Conservation (phyloP, 2,797 vertebrate genomes). For the Cheirogaleus major region DNA sequence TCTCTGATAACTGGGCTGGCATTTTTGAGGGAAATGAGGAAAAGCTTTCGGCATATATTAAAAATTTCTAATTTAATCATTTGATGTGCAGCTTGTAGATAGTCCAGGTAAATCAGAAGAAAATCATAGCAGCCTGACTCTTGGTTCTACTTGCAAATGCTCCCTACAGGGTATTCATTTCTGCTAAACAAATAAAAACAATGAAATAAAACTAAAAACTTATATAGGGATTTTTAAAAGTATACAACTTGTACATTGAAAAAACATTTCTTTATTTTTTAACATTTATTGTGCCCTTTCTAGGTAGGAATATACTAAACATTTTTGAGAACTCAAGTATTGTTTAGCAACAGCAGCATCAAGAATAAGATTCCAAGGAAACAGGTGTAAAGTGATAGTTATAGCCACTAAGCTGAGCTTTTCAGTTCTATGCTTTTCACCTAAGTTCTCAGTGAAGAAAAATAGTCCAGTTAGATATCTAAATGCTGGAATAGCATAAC, state of each 20-base stretch:
- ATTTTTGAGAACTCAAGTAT: background rate
- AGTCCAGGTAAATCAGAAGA: background rate
- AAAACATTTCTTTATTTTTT: background rate
- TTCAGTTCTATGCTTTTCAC: background rate
- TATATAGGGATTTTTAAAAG: background rate
- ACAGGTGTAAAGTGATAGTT: background rate
- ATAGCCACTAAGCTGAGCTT: background rate
- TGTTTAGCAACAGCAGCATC: background rate
- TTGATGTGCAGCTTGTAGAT: background rate
- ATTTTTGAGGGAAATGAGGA: background rate
- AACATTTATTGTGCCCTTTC: background rate
- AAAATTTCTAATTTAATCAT: background rate
- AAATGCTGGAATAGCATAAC: background rate
- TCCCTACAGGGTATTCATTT: background rate
- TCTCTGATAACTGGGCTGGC: background rate
- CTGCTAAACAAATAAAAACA: background rate
- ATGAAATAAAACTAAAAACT: background rate
- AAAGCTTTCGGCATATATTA: background rate
- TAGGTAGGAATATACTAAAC: background rate
- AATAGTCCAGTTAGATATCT: background rate
- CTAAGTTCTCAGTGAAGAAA: background rate
- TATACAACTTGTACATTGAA: background rate
- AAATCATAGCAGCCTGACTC: background rate
- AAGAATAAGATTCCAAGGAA: background rate
- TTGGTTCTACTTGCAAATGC: background rate